Percentiles rank a stretch among this genome's conserved stretches.
Conservation (phyloP, 2,888 invertebrate genomes). For the Acrobasis suavella region DNA sequence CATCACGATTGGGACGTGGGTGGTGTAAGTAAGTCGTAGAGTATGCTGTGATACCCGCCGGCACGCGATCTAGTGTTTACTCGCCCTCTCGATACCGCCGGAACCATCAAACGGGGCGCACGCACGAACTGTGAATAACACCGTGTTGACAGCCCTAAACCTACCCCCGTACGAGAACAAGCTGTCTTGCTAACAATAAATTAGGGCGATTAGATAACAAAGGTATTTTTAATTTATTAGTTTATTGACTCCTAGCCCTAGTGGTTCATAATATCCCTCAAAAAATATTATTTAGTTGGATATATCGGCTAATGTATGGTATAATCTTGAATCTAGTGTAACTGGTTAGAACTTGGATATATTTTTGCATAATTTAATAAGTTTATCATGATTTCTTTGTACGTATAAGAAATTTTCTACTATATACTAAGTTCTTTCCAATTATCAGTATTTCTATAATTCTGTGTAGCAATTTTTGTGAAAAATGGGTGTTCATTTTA, state of each 20-base stretch:
- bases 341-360: not conserved
- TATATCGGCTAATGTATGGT: too few species aligned
- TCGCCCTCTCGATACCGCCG: slow-evolving; percentile 27
- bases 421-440: not conserved
- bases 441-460: not conserved
- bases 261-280: not conserved
- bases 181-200: slow-evolving; percentile 16
- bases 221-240: slow-evolving; percentile 1
- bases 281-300: not conserved
- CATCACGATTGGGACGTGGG: slow-evolving; percentile 15
- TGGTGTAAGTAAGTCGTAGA: slow-evolving; percentile 19
- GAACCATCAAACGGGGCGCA: slow-evolving; percentile 37
- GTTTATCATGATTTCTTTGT: not conserved
- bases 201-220: not conserved
- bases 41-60: slow-evolving; percentile 17
- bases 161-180: slow-evolving; percentile 20
- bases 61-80: slow-evolving; percentile 49
- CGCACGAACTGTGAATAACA: slow-evolving; percentile 42
- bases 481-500: slow-evolving; percentile 43
- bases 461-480: not conserved
- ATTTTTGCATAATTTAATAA: not conserved
- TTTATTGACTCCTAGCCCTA: not conserved
- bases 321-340: not conserved
- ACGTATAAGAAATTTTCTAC: not conserved
- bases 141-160: slow-evolving; percentile 33